These are phyloP conservation scores for Cybosia mesomella DNA, from an alignment of 2,888 invertebrate species.

Conservation along the genomic window DNA sequence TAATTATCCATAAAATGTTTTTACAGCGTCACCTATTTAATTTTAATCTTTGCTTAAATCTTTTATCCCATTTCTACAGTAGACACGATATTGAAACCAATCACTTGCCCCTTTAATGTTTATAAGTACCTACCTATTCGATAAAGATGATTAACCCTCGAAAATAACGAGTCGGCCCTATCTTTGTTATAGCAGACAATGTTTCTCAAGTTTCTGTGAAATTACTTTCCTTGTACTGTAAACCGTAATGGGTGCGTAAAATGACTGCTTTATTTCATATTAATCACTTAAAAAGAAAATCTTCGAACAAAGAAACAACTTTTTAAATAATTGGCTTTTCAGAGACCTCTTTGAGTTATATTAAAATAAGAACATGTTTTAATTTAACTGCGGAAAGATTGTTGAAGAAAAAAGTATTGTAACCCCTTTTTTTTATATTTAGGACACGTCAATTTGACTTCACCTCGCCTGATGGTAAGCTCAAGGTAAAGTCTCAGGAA, in stretches of 20 bases:
- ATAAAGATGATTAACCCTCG: slow-evolving; percentile 65
- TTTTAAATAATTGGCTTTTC: slow-evolving; percentile 18
- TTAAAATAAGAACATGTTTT: slow-evolving; percentile 11
- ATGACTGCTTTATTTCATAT: slow-evolving; percentile 32
- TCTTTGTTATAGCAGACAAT: slow-evolving; percentile 62
- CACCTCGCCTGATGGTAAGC: no score
- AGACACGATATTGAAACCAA: slow-evolving; percentile 58
- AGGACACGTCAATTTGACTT: no score
- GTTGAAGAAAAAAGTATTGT: neutral
- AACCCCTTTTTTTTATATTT: no score
- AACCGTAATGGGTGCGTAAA: slow-evolving; percentile 32
- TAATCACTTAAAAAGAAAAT: slow-evolving; percentile 28
- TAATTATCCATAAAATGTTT: neutral
- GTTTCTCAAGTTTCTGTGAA: slow-evolving; percentile 61
- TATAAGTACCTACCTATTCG: slow-evolving; percentile 56
- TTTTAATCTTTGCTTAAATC: slow-evolving; percentile 12
- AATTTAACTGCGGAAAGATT: neutral
- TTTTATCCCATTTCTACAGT: slow-evolving; percentile 29
- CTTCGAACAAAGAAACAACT: slow-evolving; percentile 10
- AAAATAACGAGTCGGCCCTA: slow-evolving; percentile 62
- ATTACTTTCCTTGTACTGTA: slow-evolving; percentile 51
- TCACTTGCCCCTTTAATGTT: slow-evolving; percentile 50
- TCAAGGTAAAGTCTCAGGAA: no score
- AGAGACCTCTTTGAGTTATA: slow-evolving; percentile 9
- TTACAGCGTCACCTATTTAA: neutral